Base-by-base conservation (phyloP, 2,113 vertebrate species). In the Hymenochirus boettgeri region DNA sequence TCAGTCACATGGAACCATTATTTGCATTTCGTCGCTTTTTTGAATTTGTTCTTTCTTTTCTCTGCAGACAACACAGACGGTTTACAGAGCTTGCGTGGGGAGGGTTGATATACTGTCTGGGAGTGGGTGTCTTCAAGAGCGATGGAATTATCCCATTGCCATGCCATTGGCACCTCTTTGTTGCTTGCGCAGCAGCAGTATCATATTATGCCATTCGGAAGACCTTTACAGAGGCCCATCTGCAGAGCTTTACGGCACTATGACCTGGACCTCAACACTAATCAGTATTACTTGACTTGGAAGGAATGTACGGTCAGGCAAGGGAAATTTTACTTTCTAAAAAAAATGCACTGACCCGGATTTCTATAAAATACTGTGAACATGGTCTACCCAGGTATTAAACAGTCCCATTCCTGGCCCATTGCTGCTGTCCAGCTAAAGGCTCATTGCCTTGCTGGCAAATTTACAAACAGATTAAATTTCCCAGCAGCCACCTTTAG, bases 201-300 rank as follows among this genome's bases (percentile, higher is more conserved):
- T 96, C 98, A 65, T 99, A 98, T 80, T 98, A 99, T 2, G 96
- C 96, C 82, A 97, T 99, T 61, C 98, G 94, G 94, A 98, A 96
- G 98, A 99, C 76, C 92, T 99, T 52, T 99, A 98, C 86, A 86
- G 80, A 55, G 88, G 85, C 64, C 80, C 92, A n/a, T 7, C 71
- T 11, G 75, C 79, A 1, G 91, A 95, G 39, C 78, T 89, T 10
- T 89, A 64, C 76, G 83, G 12, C 76, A 87, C 27, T 86, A 1
- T 95, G 90, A 94, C 58, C 3, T 1, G 18, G 37, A n/a, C 71
- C 70, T 62, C 69, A 42, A 71, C 74, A 74, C 75, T 66, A 75
- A 77, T 51, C 84, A 88, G 88, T 88, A 82, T 88, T 88, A 81
- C 76, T 75, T 73, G 74, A 75, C 4, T 33, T 62, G 51, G 7